phyloP scores from a whole-genome alignment of 1,140 invertebrate species.

The Rhagoletis zephyria region DNA sequence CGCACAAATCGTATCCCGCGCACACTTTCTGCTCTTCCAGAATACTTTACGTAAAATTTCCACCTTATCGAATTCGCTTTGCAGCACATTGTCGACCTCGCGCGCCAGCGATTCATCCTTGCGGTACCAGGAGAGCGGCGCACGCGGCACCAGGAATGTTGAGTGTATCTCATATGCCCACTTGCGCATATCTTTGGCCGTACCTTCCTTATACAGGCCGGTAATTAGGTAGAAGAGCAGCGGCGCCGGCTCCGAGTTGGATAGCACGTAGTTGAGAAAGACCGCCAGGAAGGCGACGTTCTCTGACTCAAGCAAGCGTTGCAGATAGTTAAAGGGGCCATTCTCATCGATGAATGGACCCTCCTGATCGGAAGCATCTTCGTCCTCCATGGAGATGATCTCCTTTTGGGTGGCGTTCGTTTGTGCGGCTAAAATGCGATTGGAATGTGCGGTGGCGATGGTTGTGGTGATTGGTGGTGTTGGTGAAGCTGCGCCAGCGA shows the following conservation, averaged over 20 bases:
- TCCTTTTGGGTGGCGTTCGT: slow-evolving; percentile 77
- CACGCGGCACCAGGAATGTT: slow-evolving; percentile 92
- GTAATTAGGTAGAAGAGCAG: slow-evolving; percentile 91
- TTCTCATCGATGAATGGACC: slow-evolving; percentile 83
- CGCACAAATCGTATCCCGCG: slow-evolving; percentile 88
- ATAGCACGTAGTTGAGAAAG: slow-evolving; percentile 90
- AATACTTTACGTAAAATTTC: slow-evolving; percentile 91
- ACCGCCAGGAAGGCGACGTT: slow-evolving; percentile 85
- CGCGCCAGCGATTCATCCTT: slow-evolving; percentile 87
- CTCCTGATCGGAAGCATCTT: slow-evolving; percentile 90
- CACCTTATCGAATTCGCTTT: slow-evolving; percentile 88
- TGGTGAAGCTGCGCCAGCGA: slow-evolving; percentile 61
- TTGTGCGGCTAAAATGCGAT: slow-evolving; percentile 68
- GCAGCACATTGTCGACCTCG: slow-evolving; percentile 89
- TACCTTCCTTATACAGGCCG: slow-evolving; percentile 87
- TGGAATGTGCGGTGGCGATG: slow-evolving; percentile 68
- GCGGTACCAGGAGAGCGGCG: slow-evolving; percentile 86
- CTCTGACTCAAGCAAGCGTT: slow-evolving; percentile 81
- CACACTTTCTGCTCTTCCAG: slow-evolving; percentile 86
- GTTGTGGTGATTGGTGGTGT: slow-evolving; percentile 56
- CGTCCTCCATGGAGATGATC: slow-evolving; percentile 95
- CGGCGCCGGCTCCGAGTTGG: slow-evolving; percentile 88
- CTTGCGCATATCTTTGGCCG: slow-evolving; percentile 90
- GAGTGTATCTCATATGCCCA: slow-evolving; percentile 99
- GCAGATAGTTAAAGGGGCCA: slow-evolving; percentile 85